phyloP scores from a whole-genome alignment of 2,888 invertebrate species.

The Sinotaia quadrata region DNA sequence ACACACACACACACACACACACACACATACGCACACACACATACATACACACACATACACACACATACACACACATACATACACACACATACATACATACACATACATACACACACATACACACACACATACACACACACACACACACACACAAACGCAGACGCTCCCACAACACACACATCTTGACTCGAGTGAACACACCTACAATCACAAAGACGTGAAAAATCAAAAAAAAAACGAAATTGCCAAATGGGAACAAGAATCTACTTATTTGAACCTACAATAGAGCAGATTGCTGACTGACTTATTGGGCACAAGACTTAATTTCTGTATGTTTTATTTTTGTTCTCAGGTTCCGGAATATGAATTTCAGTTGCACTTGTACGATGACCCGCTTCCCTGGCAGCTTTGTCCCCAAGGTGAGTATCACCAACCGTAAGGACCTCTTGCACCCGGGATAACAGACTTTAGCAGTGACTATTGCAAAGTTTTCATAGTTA shows the following conservation, averaged over 20 bases:
- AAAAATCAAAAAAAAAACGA: too few species aligned
- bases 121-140: conserved; percentile 12
- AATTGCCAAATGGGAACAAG: too few species aligned
- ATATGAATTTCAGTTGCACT: conserved; percentile 47
- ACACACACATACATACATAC: not conserved
- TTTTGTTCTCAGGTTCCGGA: conserved; percentile 33
- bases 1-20: conserved; percentile 1
- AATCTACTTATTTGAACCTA: too few species aligned
- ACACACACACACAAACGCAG: conserved; percentile 11
- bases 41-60: not conserved
- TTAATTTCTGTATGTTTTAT: not conserved
- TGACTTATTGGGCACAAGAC: too few species aligned
- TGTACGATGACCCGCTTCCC: conserved; percentile 42
- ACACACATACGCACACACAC: conserved; percentile 5
- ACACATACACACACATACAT: not conserved
- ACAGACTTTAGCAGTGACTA: too few species aligned
- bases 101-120: not conserved
- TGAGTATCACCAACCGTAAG: too few species aligned
- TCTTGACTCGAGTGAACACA: too few species aligned
- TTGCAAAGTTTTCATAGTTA: too few species aligned
- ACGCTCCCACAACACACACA: too few species aligned
- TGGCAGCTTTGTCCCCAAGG: conserved; percentile 53
- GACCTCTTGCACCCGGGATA: too few species aligned
- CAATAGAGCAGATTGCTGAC: too few species aligned
- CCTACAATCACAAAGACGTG: too few species aligned